Evolutionary conservation across 2,888 invertebrate species (phyloP).

Genomic region (Microdon myrmicae): DNA sequence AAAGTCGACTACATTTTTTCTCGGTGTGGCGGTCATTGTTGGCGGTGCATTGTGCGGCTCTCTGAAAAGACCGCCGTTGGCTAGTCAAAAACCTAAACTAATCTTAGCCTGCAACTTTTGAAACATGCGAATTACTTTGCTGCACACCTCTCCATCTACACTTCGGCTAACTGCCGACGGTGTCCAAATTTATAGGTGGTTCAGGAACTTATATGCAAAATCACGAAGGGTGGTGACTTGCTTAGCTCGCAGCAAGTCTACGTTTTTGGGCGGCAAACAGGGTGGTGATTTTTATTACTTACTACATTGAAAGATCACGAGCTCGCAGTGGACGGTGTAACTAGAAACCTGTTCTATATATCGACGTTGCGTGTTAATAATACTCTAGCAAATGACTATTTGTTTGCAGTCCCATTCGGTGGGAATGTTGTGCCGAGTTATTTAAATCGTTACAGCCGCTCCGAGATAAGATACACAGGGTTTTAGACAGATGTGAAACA

Average conservation of each 20-base stretch:
- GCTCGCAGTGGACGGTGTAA: neutral
- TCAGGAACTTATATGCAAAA: slow-evolving; percentile 43
- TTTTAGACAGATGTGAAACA: slow-evolving; percentile 35
- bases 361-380: slow-evolving; percentile 10
- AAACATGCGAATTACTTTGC: slow-evolving; percentile 15
- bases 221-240: slow-evolving; percentile 32
- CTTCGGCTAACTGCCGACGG: too few relatives aligned
- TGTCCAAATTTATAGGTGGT: slow-evolving; percentile 42
- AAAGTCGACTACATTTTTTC: too few relatives aligned
- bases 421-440: slow-evolving; percentile 13
- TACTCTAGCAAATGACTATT: neutral
- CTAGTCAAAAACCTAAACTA: neutral
- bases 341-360: slow-evolving; percentile 22
- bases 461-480: slow-evolving; percentile 21
- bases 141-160: too few relatives aligned
- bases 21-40: slow-evolving; percentile 26
- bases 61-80: too few relatives aligned
- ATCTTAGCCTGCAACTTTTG: slow-evolving; percentile 25
- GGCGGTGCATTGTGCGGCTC: slow-evolving; percentile 26
- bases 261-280: too few relatives aligned
- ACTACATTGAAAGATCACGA: too few relatives aligned
- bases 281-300: too few relatives aligned
- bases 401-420: neutral
- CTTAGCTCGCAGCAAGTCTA: slow-evolving; percentile 24
- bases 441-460: slow-evolving; percentile 30